phyloP scores from a whole-genome alignment of 2,888 invertebrate genomes.

The Xestia rhomboidea region DNA sequence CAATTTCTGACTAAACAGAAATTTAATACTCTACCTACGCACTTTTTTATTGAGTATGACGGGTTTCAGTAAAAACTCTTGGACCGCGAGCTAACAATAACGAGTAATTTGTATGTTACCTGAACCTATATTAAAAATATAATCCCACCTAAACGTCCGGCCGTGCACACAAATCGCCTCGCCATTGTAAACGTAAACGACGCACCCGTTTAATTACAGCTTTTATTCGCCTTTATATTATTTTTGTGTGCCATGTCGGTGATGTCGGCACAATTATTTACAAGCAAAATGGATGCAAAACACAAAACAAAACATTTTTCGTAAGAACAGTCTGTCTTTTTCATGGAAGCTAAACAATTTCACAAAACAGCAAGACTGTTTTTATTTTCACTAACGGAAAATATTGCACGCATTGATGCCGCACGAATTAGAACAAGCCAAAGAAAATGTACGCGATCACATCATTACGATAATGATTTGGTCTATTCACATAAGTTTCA shows the following conservation, averaged over 20 bases:
- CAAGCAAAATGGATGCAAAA: slow-evolving; percentile 17
- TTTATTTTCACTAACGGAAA: neutral
- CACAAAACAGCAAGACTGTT: neutral
- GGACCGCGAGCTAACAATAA: neutral
- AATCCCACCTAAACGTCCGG: slow-evolving; percentile 38
- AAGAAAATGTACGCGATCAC: slow-evolving; percentile 7
- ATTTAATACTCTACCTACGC: slow-evolving; percentile 1
- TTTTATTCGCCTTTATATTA: slow-evolving; percentile 53
- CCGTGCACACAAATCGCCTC: slow-evolving; percentile 48
- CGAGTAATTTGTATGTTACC: slow-evolving; percentile 15
- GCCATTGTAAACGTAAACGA: slow-evolving; percentile 55
- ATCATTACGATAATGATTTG: slow-evolving; percentile 9
- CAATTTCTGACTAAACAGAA: slow-evolving; percentile 31
- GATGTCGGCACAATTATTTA: slow-evolving; percentile 37
- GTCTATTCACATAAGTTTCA: neutral
- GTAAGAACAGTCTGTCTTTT: neutral
- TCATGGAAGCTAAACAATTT: neutral
- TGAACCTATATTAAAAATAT: slow-evolving; percentile 47
- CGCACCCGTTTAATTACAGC: slow-evolving; percentile 56
- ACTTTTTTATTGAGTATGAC: neutral
- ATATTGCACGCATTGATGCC: neutral
- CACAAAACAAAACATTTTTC: slow-evolving; percentile 16
- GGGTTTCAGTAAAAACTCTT: slow-evolving; percentile 2
- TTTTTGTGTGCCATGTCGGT: slow-evolving; percentile 41
- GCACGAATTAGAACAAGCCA: neutral